phyloP scores from a whole-genome alignment of 2,888 invertebrate species.

The Chirona hameri region DNA sequence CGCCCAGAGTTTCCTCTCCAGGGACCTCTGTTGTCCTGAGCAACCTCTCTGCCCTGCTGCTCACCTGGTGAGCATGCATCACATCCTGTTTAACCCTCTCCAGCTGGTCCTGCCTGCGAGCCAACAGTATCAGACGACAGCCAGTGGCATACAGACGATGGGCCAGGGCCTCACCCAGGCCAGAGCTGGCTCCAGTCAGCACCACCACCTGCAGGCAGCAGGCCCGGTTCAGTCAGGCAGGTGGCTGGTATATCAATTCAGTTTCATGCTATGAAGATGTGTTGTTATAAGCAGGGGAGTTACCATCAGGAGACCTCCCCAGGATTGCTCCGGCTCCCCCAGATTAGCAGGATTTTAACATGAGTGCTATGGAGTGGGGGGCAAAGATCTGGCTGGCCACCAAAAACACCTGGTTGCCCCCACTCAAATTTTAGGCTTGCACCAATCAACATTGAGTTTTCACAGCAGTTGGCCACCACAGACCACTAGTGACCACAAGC shows the following conservation, averaged over 20 bases:
- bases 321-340: no score
- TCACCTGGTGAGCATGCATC: conserved; percentile 60
- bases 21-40: no score
- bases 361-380: no score
- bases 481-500: no score
- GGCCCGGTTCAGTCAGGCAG: no score
- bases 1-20: no score
- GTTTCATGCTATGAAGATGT: not conserved
- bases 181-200: conserved; percentile 93
- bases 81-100: conserved; percentile 74
- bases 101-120: conserved; percentile 72
- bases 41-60: conserved; percentile 35
- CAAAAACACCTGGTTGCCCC: no score
- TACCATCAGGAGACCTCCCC: not conserved
- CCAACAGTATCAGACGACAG: conserved; percentile 76
- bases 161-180: conserved; percentile 86
- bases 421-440: no score
- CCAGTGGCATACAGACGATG: conserved; percentile 78
- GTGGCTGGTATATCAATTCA: not conserved
- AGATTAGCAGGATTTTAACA: not conserved
- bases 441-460: no score
- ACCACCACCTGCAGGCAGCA: conserved; percentile 67
- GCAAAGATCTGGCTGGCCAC: no score
- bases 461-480: no score
- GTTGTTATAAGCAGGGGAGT: no score